Evolutionary conservation across 2,797 vertebrate species (phyloP), one percentile per base, ranked within the genome.

Genomic region (Phoeniculus purpureus): DNA sequence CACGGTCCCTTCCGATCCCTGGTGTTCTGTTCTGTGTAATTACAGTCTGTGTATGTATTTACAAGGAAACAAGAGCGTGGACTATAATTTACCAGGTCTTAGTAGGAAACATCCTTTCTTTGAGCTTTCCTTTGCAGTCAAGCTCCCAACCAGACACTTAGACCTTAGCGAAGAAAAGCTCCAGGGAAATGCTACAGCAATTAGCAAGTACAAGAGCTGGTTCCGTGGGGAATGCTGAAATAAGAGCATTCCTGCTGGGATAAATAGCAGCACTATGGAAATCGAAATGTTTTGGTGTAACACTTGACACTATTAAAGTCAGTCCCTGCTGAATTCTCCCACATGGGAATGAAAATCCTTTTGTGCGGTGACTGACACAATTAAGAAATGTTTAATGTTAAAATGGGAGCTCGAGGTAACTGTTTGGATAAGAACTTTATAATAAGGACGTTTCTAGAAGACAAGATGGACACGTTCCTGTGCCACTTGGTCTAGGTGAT

Each of bases 201-300:
- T 96, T 96, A 95, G 91, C 70, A 94, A 95, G 73, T 60, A 92
- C 86, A 95, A 96, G 70, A 92, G 60, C 51, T 66, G 62, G 87
- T 93, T 96, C 91, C 85, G 66, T 9, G 10, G 91, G 85, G 93
- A 94, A 90, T 95, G 94, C 61, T 90, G 94, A 94, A 93, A 74
- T 88, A 95, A 95, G 77, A 92, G 82, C 52, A 87, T 94, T 85
- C 95, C 94, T 90, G 77, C 85, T 89, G 93, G 70, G 90, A 90
- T 87, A 96, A 95, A 94, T 48, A 87, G 73, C 29, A 22, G 65
- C 67, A 89, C 52, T 54, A 81, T 51, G 73, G 65, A 96, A 96
- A 95, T 85, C 7, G 92, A 94, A 96, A 96, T 75, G 52, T 85
- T 96, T 95, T 94, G 70, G 82, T 94, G 43, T 59, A 94, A 80